Evolutionary conservation across 2,888 invertebrate species (phyloP).

Genomic region (Aphidius colemani): DNA sequence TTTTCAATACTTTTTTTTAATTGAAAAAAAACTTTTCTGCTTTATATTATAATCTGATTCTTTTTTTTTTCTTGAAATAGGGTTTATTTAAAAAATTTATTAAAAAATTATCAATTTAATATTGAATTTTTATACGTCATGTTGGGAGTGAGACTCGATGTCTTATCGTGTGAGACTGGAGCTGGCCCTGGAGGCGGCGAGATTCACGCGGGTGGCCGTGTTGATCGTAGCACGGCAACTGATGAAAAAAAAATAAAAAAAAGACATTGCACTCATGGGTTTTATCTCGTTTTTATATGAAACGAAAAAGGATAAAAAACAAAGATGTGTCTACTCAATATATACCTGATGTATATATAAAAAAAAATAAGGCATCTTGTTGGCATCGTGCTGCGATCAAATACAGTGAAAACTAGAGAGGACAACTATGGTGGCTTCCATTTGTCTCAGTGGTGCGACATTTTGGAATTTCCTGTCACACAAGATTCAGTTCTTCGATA

Average conservation of each 20-base stretch:
- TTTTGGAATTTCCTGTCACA: conserved; percentile 15
- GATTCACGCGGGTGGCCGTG: conserved; percentile 24
- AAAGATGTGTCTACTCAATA: too few relatives aligned
- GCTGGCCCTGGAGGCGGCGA: conserved; percentile 17
- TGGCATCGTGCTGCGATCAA: not conserved
- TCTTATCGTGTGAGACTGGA: not conserved
- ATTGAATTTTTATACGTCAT: too few relatives aligned
- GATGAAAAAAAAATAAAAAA: not conserved
- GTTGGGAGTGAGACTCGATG: too few relatives aligned
- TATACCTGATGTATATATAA: not conserved
- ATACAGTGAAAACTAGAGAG: not conserved
- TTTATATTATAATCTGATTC: not conserved
- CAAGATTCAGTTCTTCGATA: conserved; percentile 12
- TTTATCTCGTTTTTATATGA: too few relatives aligned
- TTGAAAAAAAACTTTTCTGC: not conserved
- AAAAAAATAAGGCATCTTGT: conserved; percentile 4
- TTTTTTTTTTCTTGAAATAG: not conserved
- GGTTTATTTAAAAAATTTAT: too few relatives aligned
- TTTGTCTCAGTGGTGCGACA: conserved; percentile 5
- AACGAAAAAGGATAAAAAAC: too few relatives aligned
- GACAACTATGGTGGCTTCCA: conserved; percentile 14
- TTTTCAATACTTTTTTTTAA: too few relatives aligned
- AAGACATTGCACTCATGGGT: not conserved
- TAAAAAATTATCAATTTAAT: too few relatives aligned
- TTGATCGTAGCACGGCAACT: not conserved